A percentile compares a stretch with the other conserved stretches of the same genome.
phyloP scores from a whole-genome alignment of 2,797 vertebrate genomes.

The Spatula versicolor region DNA sequence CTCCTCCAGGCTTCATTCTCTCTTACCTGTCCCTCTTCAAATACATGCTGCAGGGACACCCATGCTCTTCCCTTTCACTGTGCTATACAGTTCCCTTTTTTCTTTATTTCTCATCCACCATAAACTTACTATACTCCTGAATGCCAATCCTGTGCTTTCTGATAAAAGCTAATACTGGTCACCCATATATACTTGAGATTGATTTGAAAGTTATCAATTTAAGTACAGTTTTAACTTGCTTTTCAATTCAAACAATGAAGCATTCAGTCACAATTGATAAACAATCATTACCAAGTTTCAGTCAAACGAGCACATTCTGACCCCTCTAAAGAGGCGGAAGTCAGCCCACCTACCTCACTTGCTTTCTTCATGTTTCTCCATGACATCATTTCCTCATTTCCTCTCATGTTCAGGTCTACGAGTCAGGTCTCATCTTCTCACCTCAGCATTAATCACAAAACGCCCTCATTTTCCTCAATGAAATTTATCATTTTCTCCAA shows the following conservation, averaged over 20 bases:
- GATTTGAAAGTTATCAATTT: background rate
- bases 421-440: background rate
- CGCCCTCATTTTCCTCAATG: background rate
- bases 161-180: background rate
- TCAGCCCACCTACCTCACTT: background rate
- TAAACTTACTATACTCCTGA: background rate
- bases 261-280: background rate
- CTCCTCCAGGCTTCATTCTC: background rate
- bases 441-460: background rate
- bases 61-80: background rate
- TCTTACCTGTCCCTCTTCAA: background rate
- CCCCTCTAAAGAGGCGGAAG: background rate
- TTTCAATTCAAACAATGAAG: background rate
- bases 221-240: background rate
- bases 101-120: fast-evolving
- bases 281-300: background rate
- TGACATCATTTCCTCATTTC: background rate
- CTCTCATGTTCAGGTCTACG: background rate
- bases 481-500: background rate
- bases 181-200: background rate
- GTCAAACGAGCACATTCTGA: background rate
- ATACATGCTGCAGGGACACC: background rate
- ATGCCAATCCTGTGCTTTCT: background rate
- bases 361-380: background rate
- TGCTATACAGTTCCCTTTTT: background rate